These are phyloP conservation scores for Pseudeuparius sepicola DNA, from an alignment of 2,888 invertebrate genomes.

Conservation along the genomic window DNA sequence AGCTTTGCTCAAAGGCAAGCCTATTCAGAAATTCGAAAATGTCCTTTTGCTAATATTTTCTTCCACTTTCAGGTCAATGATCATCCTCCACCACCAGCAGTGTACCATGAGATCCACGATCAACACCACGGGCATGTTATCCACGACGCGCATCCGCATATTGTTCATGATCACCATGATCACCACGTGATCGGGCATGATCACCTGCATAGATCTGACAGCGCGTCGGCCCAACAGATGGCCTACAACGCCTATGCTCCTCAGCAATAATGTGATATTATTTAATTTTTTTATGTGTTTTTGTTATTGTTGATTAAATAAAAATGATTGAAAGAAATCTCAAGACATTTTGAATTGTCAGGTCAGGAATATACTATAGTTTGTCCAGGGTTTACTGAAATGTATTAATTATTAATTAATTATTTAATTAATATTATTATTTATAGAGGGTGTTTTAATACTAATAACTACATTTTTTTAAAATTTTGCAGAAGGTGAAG, in stretches of 20 bases:
- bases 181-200: constrained; percentile 16
- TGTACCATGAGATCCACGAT: constrained; percentile 22
- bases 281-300: too few species aligned
- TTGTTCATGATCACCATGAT: constrained; percentile 18
- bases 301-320: too few species aligned
- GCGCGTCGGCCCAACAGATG: constrained; percentile 52
- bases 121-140: background rate
- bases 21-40: background rate
- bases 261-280: too few species aligned
- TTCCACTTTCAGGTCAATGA: constrained; percentile 6
- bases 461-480: too few species aligned
- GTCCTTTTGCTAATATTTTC: background rate
- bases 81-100: constrained; percentile 17
- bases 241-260: constrained; percentile 66
- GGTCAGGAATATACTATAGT: too few species aligned
- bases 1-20: constrained; percentile 76
- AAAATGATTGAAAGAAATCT: too few species aligned
- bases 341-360: too few species aligned
- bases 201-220: constrained; percentile 37
- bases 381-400: too few species aligned
- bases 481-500: too few species aligned
- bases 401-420: too few species aligned
- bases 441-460: too few species aligned
- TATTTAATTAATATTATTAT: too few species aligned
- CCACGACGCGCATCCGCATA: constrained; percentile 14